These are phyloP conservation scores for Drosophila nigricruria DNA, from an alignment of 2,888 invertebrate genomes.

Conservation along the genomic window DNA sequence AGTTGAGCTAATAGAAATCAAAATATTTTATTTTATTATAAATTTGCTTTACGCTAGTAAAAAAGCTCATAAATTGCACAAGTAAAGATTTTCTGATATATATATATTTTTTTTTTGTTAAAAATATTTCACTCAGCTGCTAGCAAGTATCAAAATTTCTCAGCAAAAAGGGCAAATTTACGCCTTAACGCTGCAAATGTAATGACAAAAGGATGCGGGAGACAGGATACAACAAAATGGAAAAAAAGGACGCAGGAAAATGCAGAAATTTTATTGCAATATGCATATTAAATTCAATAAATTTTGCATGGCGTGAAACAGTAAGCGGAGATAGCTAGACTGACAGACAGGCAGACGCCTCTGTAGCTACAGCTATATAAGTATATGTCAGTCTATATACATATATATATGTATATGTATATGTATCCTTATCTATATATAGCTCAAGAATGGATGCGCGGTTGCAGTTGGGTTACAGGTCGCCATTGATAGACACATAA, in stretches of 20 bases:
- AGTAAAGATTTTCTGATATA: not conserved
- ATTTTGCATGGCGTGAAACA: conserved; percentile 46
- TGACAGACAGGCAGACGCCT: conserved; percentile 48
- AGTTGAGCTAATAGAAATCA: not conserved
- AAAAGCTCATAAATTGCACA: conserved; percentile 3
- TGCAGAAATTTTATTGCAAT: conserved; percentile 69
- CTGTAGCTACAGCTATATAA: conserved; percentile 9
- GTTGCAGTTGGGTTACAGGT: conserved; percentile 48
- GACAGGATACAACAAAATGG: conserved; percentile 6
- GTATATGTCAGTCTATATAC: conserved; percentile 10
- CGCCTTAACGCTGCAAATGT: conserved; percentile 48
- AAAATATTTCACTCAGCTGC: conserved; percentile 27
- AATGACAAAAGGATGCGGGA: conserved; percentile 44
- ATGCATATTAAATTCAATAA: conserved; percentile 79
- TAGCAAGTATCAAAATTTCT: conserved; percentile 15
- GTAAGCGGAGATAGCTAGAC: conserved; percentile 24
- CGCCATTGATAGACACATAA: conserved; percentile 71
- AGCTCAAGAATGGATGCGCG: conserved; percentile 58
- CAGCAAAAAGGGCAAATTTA: conserved; percentile 21
- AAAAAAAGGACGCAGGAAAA: conserved; percentile 32
- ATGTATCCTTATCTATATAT: conserved; percentile 14
- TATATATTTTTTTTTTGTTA: conserved; percentile 7
- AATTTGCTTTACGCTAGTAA: not conserved
- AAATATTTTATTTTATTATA: not conserved
- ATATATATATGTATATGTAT: conserved; percentile 7